These are phyloP conservation scores for Chloropsis hardwickii DNA, from an alignment of 2,113 vertebrate genomes.

Conservation along the genomic window DNA sequence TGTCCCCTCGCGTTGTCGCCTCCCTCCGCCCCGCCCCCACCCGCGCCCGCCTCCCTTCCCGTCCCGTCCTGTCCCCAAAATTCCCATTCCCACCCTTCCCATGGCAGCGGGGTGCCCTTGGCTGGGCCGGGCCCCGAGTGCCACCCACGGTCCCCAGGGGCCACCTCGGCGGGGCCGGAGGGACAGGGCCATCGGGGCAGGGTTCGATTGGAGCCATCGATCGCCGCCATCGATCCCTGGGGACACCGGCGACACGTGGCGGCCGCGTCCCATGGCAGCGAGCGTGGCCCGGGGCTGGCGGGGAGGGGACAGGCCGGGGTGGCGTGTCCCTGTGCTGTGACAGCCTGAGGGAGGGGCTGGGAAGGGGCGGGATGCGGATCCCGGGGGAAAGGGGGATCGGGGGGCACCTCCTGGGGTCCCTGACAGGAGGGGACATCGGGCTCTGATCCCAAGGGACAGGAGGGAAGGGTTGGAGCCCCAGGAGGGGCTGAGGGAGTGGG, in stretches of 20 bases:
- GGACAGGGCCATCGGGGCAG: background rate
- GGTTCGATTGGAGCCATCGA: slow-evolving; percentile 29
- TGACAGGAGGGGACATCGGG: background rate
- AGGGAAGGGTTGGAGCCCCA: no score
- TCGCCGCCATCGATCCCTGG: slow-evolving; percentile 30
- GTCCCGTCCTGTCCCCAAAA: background rate
- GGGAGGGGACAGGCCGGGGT: background rate
- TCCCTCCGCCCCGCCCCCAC: no score
- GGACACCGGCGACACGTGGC: background rate
- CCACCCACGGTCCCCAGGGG: background rate
- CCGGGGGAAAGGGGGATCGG: background rate
- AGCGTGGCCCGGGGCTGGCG: no score
- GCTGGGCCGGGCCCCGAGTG: background rate
- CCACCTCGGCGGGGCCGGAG: background rate
- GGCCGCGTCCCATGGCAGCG: fast-evolving
- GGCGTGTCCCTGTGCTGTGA: fast-evolving
- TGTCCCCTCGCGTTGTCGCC: fast-evolving
- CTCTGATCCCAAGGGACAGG: background rate
- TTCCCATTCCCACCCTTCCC: background rate
- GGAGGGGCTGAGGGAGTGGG: no score
- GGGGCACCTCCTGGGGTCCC: background rate
- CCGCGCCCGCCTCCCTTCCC: background rate
- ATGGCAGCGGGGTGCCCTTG: background rate
- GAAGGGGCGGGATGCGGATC: background rate
- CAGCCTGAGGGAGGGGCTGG: fast-evolving